Base-by-base conservation (phyloP, 2,888 invertebrate genomes). In the Diachrysia chrysitis region DNA sequence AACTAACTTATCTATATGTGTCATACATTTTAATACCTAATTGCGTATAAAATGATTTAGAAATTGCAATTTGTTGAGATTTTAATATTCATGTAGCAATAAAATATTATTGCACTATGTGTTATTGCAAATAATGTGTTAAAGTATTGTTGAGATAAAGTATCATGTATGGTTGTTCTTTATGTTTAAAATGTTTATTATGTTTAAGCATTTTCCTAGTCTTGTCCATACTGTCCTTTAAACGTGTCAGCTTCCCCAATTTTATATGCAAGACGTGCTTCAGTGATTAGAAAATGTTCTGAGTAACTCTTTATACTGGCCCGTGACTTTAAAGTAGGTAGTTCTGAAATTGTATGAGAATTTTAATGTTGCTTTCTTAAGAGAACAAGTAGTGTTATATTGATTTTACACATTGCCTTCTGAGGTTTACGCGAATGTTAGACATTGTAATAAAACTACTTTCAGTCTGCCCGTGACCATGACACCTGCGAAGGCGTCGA, bases 181-280 rank as follows among this genome's bases (percentile, higher is more conserved):
- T 4, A 21, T 29, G 9, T 23, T 6, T 25, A 32, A 51, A 55
- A 42, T 21, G 17, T 55, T n/a, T n/a, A n/a, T 63, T 64, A 69
- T 55, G 60, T 7, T 56, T 4, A 60, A 46, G 51, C 14, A 58
- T 55, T 64, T 69, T 51, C 14, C 14, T 0, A 29, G 4, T 53
- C 25, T 53, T 14, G 16, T 58, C 51, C 46, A 12, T 14, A 9
- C 25, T 29, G 19, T 21, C 12, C 55, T 10, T 61, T n/a, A 60
- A 55, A 46, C 19, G 16, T 48, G 46, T 51, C 21, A 53, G 29
- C 10, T 48, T 32, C 16, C 42, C 37, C 2, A 12, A 37, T 7
- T 71, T 66, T 66, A 71, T 66, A 71, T 56, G 19, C n/a, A 51
- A 66, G 35, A 55, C 19, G 21, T 48, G 53, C 21, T 37, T 37